phyloP scores from a whole-genome alignment of 2,113 vertebrate genomes.

The Puffinus mauretanicus region DNA sequence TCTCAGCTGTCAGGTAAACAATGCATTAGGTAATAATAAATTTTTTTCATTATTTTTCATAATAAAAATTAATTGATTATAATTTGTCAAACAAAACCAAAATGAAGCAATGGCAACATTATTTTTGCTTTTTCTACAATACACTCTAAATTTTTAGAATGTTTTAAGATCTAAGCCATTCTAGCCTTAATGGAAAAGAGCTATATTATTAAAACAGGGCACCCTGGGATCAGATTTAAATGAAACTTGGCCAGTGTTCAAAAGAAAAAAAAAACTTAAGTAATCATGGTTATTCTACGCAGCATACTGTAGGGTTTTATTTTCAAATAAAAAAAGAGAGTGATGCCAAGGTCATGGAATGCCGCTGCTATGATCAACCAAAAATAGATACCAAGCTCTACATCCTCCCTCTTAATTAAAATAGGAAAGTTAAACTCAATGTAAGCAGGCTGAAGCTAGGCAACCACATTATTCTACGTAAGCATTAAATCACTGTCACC shows the following conservation, averaged over 20 bases:
- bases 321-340: not conserved
- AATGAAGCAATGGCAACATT: not conserved
- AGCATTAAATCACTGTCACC: not conserved
- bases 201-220: not conserved
- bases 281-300: not conserved
- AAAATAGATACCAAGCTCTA: slow-evolving; percentile 52
- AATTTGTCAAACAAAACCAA: not conserved
- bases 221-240: not conserved
- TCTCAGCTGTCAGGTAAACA: not conserved
- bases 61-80: not conserved
- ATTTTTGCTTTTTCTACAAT: not conserved
- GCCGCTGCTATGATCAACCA: slow-evolving; percentile 36
- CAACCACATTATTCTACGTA: not conserved
- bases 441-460: not conserved
- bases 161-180: not conserved
- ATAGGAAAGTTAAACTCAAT: slow-evolving; percentile 27
- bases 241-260: not conserved
- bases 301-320: not conserved
- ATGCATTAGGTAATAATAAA: not conserved
- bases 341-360: slow-evolving; percentile 46
- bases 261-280: slow-evolving; percentile 17
- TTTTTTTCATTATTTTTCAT: not conserved
- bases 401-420: slow-evolving; percentile 39
- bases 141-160: not conserved
- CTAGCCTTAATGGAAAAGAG: not conserved